Percentiles rank a stretch among this genome's conserved stretches.
These are phyloP conservation scores for Ptyas mucosa DNA, from an alignment of 2,113 vertebrate species.

Conservation along the genomic window DNA sequence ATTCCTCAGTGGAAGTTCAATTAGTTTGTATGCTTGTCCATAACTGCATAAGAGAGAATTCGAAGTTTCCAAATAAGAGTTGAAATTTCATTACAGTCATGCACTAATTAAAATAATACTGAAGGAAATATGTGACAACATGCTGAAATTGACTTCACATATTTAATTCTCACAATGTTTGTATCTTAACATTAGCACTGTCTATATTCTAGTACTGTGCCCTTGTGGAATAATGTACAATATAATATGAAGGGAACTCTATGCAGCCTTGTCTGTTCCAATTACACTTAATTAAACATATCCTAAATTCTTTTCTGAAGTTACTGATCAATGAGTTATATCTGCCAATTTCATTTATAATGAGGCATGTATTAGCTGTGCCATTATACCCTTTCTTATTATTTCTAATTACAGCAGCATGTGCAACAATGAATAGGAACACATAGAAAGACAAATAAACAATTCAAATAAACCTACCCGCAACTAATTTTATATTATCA, in stretches of 20 bases:
- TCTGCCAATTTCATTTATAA: neutral
- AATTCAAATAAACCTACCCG: neutral
- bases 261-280: neutral
- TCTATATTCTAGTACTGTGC: neutral
- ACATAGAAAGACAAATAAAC: neutral
- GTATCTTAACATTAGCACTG: neutral
- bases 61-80: neutral
- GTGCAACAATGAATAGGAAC: neutral
- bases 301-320: neutral
- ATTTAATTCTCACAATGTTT: neutral
- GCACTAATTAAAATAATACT: neutral
- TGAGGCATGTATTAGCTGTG: neutral
- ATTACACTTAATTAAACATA: neutral
- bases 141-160: neutral
- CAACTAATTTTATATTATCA: neutral
- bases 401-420: neutral
- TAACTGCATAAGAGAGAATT: neutral
- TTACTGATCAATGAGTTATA: neutral
- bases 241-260: neutral
- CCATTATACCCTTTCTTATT: neutral
- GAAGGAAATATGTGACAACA: neutral
- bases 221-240: neutral
- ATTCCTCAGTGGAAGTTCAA: neutral
- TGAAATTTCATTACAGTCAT: neutral
- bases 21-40: neutral